These are phyloP conservation scores for Amphiprion clarkii DNA, from an alignment of 2,797 vertebrate species.

Conservation along the genomic window DNA sequence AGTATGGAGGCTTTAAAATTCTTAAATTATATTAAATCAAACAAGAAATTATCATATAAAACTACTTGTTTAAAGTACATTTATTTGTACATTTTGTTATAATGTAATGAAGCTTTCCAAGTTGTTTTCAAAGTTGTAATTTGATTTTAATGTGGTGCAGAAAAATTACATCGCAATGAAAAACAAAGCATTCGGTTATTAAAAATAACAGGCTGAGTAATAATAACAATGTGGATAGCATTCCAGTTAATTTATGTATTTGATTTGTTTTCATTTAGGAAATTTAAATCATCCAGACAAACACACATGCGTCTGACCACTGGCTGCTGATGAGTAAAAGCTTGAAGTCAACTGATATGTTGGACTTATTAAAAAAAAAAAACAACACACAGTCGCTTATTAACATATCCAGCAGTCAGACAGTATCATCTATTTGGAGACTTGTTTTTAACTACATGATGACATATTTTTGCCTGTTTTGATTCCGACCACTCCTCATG, in stretches of 20 bases:
- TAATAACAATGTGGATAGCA: too few species aligned
- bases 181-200: background rate
- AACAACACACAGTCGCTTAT: background rate
- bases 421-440: background rate
- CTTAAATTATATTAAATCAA: background rate
- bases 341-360: background rate
- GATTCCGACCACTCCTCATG: background rate
- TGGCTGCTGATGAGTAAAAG: background rate
- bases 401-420: background rate
- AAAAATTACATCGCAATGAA: too few species aligned
- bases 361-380: background rate
- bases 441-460: background rate
- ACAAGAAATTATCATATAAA: background rate
- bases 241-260: background rate
- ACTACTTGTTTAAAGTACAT: background rate
- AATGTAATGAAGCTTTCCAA: background rate
- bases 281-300: background rate
- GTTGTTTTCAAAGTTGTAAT: background rate
- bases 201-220: background rate
- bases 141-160: background rate
- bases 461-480: background rate
- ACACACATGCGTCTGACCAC: background rate
- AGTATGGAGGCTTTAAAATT: background rate
- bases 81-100: too few species aligned
- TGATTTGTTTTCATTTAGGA: background rate